Percentiles rank a stretch among this genome's conserved stretches.
phyloP scores from a whole-genome alignment of 2,888 invertebrate species.

The Thyatira batis region DNA sequence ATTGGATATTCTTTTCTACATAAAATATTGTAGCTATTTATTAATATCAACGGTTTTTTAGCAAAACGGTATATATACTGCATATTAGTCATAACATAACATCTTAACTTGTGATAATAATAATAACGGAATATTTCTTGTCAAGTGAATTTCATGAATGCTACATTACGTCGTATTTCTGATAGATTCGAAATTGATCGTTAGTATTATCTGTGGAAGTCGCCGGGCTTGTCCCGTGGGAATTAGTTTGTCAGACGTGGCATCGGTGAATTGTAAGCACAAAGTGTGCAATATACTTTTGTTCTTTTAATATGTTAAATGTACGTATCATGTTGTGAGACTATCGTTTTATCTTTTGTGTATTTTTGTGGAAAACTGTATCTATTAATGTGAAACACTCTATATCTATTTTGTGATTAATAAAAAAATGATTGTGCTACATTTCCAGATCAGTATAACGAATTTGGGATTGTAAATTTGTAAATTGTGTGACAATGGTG shows the following conservation, averaged over 20 bases:
- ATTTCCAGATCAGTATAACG: not conserved
- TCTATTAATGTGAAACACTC: not conserved
- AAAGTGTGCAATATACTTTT: slow-evolving; percentile 62
- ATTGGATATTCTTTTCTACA: not conserved
- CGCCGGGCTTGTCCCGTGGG: slow-evolving; percentile 20
- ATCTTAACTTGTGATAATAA: slow-evolving; percentile 5
- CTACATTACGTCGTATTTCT: slow-evolving; percentile 50
- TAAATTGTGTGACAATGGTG: not conserved
- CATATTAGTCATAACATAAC: slow-evolving; percentile 2
- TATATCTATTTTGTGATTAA: not conserved
- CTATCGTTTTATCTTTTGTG: not conserved
- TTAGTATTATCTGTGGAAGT: slow-evolving; percentile 62
- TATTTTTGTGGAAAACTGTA: not conserved
- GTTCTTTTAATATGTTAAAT: slow-evolving; percentile 62
- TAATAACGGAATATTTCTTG: slow-evolving; percentile 2
- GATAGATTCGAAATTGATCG: slow-evolving; percentile 80
- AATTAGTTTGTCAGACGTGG: slow-evolving; percentile 31
- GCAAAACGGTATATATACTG: not conserved
- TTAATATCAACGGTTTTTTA: not conserved
- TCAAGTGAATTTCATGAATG: slow-evolving; percentile 5
- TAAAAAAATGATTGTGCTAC: not conserved
- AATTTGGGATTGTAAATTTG: not conserved
- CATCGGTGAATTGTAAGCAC: slow-evolving; percentile 60
- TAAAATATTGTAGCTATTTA: not conserved
- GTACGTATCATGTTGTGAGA: slow-evolving; percentile 35